These are phyloP conservation scores for Brachylomia viminalis DNA, from an alignment of 2,888 invertebrate species.

Conservation along the genomic window DNA sequence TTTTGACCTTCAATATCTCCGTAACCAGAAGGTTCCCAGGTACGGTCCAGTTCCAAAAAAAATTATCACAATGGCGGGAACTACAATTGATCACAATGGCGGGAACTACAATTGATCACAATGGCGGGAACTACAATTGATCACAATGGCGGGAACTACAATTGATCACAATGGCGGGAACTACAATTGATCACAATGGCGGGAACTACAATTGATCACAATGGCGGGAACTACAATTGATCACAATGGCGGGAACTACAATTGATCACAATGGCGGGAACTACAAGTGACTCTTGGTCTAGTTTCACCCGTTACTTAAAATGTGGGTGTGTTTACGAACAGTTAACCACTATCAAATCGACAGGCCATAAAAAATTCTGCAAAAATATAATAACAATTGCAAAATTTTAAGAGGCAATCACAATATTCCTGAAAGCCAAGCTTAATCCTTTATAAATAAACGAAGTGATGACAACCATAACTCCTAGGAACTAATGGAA, in stretches of 20 bases:
- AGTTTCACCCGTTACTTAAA: background rate
- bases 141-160: background rate
- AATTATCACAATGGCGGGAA: too few species aligned
- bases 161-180: too few species aligned
- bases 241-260: background rate
- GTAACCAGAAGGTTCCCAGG: too few species aligned
- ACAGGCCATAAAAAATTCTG: background rate
- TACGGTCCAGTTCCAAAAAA: background rate
- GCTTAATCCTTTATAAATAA: constrained; percentile 13
- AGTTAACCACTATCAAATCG: background rate
- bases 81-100: background rate
- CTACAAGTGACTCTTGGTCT: background rate
- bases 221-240: too few species aligned
- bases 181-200: background rate
- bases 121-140: too few species aligned
- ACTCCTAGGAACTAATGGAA: constrained; percentile 48
- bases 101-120: background rate
- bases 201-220: background rate
- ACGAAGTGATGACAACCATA: constrained; percentile 20
- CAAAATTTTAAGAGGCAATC: background rate
- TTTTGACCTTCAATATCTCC: background rate
- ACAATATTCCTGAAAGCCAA: background rate
- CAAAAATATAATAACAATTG: background rate
- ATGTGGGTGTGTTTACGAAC: constrained; percentile 13
- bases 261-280: background rate